Percentiles rank a stretch among this genome's conserved stretches.
Evolutionary conservation across 2,113 vertebrate species (phyloP).

Genomic region (Agelaius phoeniceus): DNA sequence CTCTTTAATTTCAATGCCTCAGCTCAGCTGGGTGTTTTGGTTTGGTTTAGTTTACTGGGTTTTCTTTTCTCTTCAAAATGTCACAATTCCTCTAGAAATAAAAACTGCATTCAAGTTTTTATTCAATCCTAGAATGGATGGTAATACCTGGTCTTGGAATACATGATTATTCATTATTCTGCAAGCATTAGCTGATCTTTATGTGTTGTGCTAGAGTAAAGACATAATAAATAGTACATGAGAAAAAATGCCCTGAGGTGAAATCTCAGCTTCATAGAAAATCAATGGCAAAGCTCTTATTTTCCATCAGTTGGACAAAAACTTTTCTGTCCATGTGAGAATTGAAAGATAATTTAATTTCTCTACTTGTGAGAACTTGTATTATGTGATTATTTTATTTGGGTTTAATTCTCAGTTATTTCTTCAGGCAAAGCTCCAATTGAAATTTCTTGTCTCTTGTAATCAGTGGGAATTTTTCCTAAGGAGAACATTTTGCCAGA

Average conservation of each 20-base stretch:
- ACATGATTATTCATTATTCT: neutral
- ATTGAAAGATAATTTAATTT: neutral
- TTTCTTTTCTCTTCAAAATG: neutral
- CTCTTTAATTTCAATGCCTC: neutral
- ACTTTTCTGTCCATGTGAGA: neutral
- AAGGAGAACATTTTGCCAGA: slow-evolving; percentile 15
- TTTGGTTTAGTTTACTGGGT: neutral
- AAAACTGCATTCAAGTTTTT: neutral
- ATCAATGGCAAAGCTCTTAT: neutral
- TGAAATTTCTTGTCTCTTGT: slow-evolving; percentile 28
- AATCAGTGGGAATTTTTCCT: slow-evolving; percentile 38
- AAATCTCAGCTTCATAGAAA: neutral
- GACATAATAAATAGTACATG: neutral
- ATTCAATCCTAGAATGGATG: neutral
- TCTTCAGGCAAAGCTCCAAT: slow-evolving; percentile 24
- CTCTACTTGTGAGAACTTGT: neutral
- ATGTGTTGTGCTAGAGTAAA: neutral
- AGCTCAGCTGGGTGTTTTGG: neutral
- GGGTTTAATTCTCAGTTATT: slow-evolving; percentile 38
- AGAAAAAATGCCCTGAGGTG: neutral
- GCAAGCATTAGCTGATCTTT: neutral
- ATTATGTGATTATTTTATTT: slow-evolving; percentile 21
- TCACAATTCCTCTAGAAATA: neutral
- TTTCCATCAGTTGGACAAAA: neutral
- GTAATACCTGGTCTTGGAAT: neutral